phyloP scores from a whole-genome alignment of 1,140 invertebrate genomes.

The Bombus ignitus region DNA sequence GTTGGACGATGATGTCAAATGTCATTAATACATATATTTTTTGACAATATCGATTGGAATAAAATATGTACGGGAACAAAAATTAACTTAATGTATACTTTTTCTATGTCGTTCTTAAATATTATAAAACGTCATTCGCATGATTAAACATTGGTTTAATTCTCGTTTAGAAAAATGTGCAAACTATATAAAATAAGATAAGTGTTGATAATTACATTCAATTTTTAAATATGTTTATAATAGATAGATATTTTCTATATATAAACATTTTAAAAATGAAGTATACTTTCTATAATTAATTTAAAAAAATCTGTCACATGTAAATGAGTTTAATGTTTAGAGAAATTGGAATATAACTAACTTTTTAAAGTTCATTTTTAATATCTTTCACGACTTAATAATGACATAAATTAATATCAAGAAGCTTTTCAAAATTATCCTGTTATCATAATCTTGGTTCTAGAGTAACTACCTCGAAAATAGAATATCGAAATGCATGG shows the following conservation, averaged over 20 bases:
- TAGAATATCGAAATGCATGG: constrained; percentile 16
- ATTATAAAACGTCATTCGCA: no score
- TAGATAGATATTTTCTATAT: background rate
- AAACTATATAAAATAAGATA: background rate
- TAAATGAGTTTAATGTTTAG: background rate
- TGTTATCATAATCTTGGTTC: background rate
- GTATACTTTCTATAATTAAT: background rate
- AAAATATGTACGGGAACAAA: background rate
- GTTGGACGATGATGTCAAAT: background rate
- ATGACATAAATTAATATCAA: background rate
- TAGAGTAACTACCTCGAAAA: background rate
- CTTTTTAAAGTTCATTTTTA: no score
- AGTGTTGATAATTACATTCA: no score
- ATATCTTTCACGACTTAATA: background rate
- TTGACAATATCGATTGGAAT: background rate
- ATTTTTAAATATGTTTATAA: background rate
- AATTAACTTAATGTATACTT: no score
- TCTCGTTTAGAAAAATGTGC: constrained; percentile 71
- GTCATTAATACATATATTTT: background rate
- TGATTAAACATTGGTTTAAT: background rate
- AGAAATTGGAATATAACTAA: background rate
- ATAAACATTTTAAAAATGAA: background rate
- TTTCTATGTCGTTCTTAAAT: no score
- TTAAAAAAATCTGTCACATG: background rate
- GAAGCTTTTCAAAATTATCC: background rate